A percentile compares a stretch with the other conserved stretches of the same genome.
These are phyloP conservation scores for Myotis lucifugus DNA, from an alignment of 2,113 vertebrate species.

Conservation along the genomic window DNA sequence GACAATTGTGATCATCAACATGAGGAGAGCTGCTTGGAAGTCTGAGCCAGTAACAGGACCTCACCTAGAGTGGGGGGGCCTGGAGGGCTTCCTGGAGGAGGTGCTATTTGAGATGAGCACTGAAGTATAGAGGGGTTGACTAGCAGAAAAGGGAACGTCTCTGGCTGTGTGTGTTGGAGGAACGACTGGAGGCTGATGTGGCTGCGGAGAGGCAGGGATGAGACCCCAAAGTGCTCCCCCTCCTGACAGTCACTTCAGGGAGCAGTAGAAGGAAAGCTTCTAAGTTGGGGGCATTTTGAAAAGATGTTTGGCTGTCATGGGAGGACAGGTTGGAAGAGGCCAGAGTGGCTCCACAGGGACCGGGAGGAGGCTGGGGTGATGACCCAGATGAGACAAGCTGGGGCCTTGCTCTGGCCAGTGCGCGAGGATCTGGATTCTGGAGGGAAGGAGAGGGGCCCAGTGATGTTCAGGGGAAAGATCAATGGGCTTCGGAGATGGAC, in stretches of 20 bases:
- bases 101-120: not conserved
- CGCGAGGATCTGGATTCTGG: not conserved
- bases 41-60: not conserved
- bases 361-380: not conserved
- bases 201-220: not conserved
- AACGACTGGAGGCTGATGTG: not conserved
- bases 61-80: not conserved
- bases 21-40: not conserved
- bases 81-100: not conserved
- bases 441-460: not conserved
- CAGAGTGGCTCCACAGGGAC: not conserved
- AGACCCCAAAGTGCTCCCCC: not conserved
- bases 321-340: not conserved
- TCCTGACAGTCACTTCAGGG: fast-evolving
- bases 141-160: not conserved
- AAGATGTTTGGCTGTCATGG: not conserved
- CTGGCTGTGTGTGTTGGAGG: not conserved
- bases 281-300: not conserved
- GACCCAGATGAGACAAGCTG: not conserved
- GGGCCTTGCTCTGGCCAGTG: not conserved
- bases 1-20: not conserved
- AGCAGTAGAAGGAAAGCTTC: not conserved
- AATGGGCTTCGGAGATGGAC: not conserved
- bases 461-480: not conserved
- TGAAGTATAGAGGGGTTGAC: not conserved